Conservation (phyloP, 2,888 invertebrate genomes). For the Melieria picta region DNA sequence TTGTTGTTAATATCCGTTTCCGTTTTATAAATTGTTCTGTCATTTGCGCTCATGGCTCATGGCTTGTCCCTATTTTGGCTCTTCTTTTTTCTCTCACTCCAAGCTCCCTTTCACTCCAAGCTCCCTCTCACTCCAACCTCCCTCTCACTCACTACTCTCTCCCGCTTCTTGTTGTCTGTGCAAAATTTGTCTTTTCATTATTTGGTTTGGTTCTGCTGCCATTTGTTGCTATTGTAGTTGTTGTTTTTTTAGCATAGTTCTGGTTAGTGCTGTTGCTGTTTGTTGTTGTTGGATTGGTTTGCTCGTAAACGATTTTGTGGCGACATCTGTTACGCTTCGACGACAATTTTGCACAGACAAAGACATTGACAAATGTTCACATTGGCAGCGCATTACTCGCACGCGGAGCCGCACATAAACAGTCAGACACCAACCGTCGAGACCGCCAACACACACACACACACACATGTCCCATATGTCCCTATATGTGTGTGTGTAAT, state of each 20-base stretch:
- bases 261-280: too few species aligned
- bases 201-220: neutral
- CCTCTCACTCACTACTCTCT: neutral
- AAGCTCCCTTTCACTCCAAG: neutral
- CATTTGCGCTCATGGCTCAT: conserved; percentile 50
- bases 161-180: neutral
- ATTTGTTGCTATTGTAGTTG: neutral
- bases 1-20: conserved; percentile 60
- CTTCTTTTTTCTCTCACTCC: too few species aligned
- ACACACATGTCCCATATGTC: neutral
- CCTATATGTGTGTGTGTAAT: neutral
- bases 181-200: neutral
- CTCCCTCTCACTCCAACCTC: neutral
- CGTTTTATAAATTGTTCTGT: conserved; percentile 62
- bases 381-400: conserved; percentile 43
- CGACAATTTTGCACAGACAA: conserved; percentile 41
- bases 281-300: too few species aligned
- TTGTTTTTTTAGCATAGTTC: neutral
- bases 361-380: conserved; percentile 47
- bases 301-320: conserved; percentile 37
- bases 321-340: conserved; percentile 48
- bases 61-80: too few species aligned
- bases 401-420: neutral
- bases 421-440: neutral
- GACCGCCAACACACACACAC: neutral